Evolutionary conservation across 2,888 invertebrate species (phyloP), one percentile per base, ranked within the genome.

Genomic region (Apotomis betuletana): DNA sequence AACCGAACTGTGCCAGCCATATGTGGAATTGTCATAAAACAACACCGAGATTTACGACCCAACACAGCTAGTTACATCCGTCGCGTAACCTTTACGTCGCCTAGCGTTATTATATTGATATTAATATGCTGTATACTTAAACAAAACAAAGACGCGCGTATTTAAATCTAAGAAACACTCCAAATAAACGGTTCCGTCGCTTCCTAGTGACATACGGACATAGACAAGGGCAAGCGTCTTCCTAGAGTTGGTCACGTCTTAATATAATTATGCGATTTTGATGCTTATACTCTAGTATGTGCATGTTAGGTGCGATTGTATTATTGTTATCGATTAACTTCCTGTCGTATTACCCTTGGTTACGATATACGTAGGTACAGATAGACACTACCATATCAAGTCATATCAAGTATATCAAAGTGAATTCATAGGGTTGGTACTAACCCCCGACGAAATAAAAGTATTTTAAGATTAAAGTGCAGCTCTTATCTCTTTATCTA

Each of bases 161-260:
- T 81, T 80, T 78, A 78, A 81, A 80, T 81, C 75, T 77, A 85
- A 83, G 83, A 85, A 87, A 83, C 82, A 78, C 81, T 80, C 67
- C 38, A 61, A 77, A 65, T 78, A 70, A 80, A 75, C 74, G 62
- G 77, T 74, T 75, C 60, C 70, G 67, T 71, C 75, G 82, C 85
- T 88, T 88, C 88, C 87, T 88, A 76, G 81, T 84, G 67, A 63
- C 70, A 75, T 27, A 79, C 85, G 84, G 85, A 83, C 80, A 78
- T 79, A 75, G 74, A 67, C 85, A 80, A 88, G 88, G 88, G 78
- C 86, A 41, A 41, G 75, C 72, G 79, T 80, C 85, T 87, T 87
- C 86, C 85, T 85, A 81, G 76, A 77, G 10, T 12, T 60, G 52
- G 44, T 65, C 44, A 65, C 65, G 65, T 65, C 46, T 57, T 8